These are phyloP conservation scores for Crax fasciolata DNA, from an alignment of 2,797 vertebrate species.

Conservation along the genomic window DNA sequence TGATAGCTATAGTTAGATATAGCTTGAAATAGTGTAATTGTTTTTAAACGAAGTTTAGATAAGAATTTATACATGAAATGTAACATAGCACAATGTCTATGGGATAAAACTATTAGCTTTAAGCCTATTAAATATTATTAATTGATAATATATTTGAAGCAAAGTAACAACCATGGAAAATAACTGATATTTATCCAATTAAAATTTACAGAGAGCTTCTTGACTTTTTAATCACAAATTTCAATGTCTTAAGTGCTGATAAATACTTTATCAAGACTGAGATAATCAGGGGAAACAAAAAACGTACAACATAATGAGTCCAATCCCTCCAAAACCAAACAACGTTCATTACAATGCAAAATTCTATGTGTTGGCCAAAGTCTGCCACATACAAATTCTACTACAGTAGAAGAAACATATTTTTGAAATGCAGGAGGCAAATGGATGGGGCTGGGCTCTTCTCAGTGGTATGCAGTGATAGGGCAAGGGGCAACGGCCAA, in stretches of 20 bases:
- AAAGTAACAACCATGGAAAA: not conserved
- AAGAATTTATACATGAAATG: not conserved
- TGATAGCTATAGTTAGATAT: not conserved
- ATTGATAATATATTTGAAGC: not conserved
- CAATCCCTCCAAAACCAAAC: not conserved
- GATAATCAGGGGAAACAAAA: not conserved
- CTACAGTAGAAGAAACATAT: not conserved
- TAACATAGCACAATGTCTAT: not conserved
- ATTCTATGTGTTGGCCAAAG: not conserved
- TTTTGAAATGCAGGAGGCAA: not conserved
- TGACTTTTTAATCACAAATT: not conserved
- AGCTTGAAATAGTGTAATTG: not conserved
- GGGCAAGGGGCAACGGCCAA: too few relatives aligned
- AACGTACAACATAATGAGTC: not conserved
- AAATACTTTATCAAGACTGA: not conserved
- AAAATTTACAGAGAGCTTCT: not conserved
- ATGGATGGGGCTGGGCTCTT: too few relatives aligned
- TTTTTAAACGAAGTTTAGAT: not conserved
- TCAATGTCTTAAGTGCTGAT: accelerated
- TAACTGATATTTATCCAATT: not conserved
- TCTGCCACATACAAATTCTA: not conserved
- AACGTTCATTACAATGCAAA: not conserved
- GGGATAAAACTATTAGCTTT: not conserved
- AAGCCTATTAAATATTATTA: not conserved
- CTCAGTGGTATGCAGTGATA: too few relatives aligned